Evolutionary conservation across 2,888 invertebrate genomes (phyloP).

Genomic region (Myathropa florea): DNA sequence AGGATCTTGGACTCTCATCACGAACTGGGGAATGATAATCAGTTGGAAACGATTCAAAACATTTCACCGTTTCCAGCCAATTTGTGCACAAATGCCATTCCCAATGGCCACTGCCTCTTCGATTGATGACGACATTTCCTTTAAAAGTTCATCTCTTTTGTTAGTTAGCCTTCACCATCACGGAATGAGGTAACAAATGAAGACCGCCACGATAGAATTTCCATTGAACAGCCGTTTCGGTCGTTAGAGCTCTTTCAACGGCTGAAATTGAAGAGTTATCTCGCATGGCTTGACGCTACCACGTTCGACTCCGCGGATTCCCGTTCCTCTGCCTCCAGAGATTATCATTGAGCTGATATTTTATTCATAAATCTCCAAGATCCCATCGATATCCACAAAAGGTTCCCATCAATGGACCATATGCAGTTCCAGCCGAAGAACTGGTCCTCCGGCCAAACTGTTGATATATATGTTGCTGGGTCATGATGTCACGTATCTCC

Average conservation of each 20-base stretch:
- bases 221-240: neutral
- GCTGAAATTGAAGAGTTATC: neutral
- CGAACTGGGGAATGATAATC: neutral
- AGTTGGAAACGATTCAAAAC: neutral
- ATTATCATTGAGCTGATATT: conserved; percentile 56
- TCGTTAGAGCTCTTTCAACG: neutral
- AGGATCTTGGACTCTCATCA: neutral
- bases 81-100: neutral
- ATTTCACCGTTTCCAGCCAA: neutral
- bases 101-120: neutral
- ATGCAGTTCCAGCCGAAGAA: conserved; percentile 14
- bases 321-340: conserved; percentile 12
- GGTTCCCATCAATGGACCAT: conserved; percentile 36
- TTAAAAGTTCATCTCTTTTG: neutral
- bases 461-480: conserved; percentile 61
- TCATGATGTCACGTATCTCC: conserved; percentile 64
- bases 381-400: conserved; percentile 13
- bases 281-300: no score
- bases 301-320: neutral
- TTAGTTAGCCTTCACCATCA: neutral
- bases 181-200: neutral
- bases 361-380: conserved; percentile 56
- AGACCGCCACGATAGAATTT: neutral
- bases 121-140: neutral
- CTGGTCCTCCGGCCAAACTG: conserved; percentile 4